phyloP scores from a whole-genome alignment of 1,140 invertebrate genomes.

The Pectinophora gossypiella region DNA sequence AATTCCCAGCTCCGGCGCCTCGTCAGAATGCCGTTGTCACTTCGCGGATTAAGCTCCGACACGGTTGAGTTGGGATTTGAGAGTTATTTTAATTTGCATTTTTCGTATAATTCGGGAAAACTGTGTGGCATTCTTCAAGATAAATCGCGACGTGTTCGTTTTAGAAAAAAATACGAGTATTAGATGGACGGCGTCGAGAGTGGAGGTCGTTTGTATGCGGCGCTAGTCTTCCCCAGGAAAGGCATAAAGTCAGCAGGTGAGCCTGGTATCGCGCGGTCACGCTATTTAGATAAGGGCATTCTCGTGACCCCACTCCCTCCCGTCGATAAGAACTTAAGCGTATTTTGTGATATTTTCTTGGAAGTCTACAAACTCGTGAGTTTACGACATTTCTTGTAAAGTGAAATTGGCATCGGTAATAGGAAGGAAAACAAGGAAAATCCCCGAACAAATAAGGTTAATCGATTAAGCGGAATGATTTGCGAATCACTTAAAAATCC shows the following conservation, averaged over 20 bases:
- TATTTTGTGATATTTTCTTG: constrained; percentile 21
- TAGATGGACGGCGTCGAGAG: constrained; percentile 30
- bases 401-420: not conserved
- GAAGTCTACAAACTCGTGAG: constrained; percentile 7
- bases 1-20: constrained; percentile 73
- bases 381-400: not conserved
- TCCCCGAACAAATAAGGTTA: constrained; percentile 51
- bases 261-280: constrained; percentile 41
- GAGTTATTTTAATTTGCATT: constrained; percentile 74
- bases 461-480: constrained; percentile 68
- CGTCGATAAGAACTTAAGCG: constrained; percentile 29
- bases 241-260: constrained; percentile 55
- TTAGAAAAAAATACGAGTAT: constrained; percentile 34
- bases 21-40: constrained; percentile 75
- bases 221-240: constrained; percentile 40
- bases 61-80: constrained; percentile 72
- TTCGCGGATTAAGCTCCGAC: constrained; percentile 73
- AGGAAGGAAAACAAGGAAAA: constrained; percentile 34
- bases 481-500: constrained; percentile 61
- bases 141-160: constrained; percentile 25
- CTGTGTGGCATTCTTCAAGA: constrained; percentile 13
- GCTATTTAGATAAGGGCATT: constrained; percentile 53
- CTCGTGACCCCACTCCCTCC: constrained; percentile 35
- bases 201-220: constrained; percentile 49
- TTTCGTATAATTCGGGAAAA: constrained; percentile 55